These are phyloP conservation scores for Leptopilina myrica DNA, from an alignment of 2,888 invertebrate genomes.

Conservation along the genomic window DNA sequence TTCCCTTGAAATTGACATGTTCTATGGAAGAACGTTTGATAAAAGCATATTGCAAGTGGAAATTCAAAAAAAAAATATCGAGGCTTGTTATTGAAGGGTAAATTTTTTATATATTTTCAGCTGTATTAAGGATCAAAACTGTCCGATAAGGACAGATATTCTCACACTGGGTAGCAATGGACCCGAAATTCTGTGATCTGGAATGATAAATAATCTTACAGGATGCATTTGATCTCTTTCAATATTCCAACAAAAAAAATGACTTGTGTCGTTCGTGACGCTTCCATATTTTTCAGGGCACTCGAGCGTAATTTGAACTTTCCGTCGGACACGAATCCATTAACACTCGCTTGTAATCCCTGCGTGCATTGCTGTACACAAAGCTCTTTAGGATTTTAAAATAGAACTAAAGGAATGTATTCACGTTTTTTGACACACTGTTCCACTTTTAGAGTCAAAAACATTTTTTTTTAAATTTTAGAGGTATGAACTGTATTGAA, in stretches of 20 bases:
- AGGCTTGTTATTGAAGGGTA: too few species aligned
- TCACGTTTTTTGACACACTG: too few species aligned
- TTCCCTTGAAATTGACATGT: too few species aligned
- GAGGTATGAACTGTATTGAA: too few species aligned
- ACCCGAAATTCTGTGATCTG: background rate
- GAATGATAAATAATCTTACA: background rate
- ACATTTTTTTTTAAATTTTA: too few species aligned
- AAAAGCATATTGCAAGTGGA: too few species aligned
- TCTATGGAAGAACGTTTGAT: too few species aligned
- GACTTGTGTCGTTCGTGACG: background rate
- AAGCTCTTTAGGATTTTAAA: background rate
- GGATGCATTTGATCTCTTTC: slow-evolving; percentile 5
- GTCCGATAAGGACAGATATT: background rate
- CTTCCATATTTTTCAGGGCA: slow-evolving; percentile 2
- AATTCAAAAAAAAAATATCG: too few species aligned
- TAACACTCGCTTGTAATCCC: slow-evolving; percentile 12
- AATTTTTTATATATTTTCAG: too few species aligned
- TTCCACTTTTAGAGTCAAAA: too few species aligned
- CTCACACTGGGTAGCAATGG: too few species aligned
- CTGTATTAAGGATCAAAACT: background rate
- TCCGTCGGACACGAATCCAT: background rate
- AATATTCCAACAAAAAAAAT: background rate
- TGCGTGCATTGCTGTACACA: background rate
- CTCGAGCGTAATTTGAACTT: slow-evolving; percentile 22
- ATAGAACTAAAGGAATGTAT: background rate